phyloP scores from a whole-genome alignment of 2,113 vertebrate genomes.

The Otolemur garnettii region DNA sequence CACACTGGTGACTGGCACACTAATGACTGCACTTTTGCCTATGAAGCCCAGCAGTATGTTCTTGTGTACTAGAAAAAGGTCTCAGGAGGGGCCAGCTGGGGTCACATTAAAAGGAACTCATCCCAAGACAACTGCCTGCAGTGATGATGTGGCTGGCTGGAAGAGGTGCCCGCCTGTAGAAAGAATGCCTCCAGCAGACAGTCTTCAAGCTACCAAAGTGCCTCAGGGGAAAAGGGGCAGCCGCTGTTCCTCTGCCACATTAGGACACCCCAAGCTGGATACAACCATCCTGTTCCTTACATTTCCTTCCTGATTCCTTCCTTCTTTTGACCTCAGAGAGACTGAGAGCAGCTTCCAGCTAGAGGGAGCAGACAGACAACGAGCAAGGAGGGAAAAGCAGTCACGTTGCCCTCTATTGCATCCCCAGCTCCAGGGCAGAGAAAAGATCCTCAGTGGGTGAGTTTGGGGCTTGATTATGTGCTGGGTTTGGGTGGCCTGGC shows the following conservation, averaged over 20 bases:
- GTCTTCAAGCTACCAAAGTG: neutral
- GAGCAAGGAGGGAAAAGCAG: neutral
- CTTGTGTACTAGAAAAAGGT: neutral
- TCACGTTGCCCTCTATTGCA: rapidly evolving
- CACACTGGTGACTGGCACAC: no score
- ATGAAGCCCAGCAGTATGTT: neutral
- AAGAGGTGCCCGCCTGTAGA: neutral
- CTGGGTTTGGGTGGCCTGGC: neutral
- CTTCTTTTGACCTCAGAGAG: neutral
- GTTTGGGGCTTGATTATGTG: neutral
- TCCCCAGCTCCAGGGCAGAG: neutral
- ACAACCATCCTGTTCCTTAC: neutral
- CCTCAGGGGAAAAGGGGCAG: neutral
- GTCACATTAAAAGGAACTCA: neutral
- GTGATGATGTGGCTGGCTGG: neutral
- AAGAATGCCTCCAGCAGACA: neutral
- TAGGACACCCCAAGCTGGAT: neutral
- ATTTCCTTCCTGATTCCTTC: neutral
- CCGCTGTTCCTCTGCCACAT: neutral
- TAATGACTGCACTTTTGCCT: neutral
- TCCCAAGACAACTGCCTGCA: neutral
- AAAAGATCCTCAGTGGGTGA: neutral
- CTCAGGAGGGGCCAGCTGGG: neutral
- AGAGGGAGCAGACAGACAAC: neutral
- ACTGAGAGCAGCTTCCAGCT: neutral